Base-by-base conservation (phyloP, 2,888 invertebrate species). In the Noctua pronuba region DNA sequence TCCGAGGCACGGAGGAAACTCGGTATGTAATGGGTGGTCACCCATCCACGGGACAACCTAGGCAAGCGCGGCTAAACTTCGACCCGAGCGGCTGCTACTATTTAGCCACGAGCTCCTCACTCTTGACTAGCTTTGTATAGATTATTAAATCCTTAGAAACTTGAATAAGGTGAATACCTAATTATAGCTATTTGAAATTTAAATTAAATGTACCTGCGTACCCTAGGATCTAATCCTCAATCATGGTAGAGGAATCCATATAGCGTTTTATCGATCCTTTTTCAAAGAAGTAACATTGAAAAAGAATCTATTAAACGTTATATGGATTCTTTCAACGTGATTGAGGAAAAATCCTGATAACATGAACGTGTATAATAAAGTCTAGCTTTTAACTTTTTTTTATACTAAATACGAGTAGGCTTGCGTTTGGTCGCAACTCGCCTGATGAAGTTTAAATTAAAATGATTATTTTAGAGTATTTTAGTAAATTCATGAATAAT, bases 211-310 rank as follows among this genome's bases (percentile, higher is more conserved):
- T 44, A 44, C 44, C 44, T 44, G 16, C 16, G 44, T 16, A 44
- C 18, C 41, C 35, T 7, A n/a, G 18, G 35, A 35, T 49, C 1
- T 73, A 58, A 81, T 58, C 73, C 38, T 41, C 31, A 21, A 49
- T 58, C 28, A 79, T 73, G 65, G 49, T 41, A 31, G 11, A 13
- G 8, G 79, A 81, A 79, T 35, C 66, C 74, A 21, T 79, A 66
- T 1, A 41, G 35, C 13, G 16, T 31, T 58, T 10, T 46, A 55
- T 64, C 16, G 11, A 65, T 64, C 28, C 38, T 46, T 38, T 78
- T 80, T 58, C 52, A 58, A 73, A 52, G 7, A 80, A 72, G 10
- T 72, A 46, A 18, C 38, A 65, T 73, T 78, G 52, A 46, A 72
- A 55, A 80, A 31, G 11, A n/a, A 72, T 31, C n/a, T 35, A 49